Evolutionary conservation across 2,797 vertebrate genomes (phyloP).

Genomic region (Microtus californicus): DNA sequence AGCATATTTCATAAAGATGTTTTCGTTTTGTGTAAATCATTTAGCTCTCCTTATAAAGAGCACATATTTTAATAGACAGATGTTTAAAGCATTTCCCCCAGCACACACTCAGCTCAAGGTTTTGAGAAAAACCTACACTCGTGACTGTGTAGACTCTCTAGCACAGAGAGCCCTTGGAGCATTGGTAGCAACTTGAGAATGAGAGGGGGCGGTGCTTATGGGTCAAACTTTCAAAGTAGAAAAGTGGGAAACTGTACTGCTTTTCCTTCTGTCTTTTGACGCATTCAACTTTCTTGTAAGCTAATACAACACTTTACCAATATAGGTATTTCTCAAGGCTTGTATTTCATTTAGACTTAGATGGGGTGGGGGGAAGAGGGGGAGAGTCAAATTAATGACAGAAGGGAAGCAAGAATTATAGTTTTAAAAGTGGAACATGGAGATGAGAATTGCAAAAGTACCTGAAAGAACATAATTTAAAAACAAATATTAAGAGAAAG

Average conservation of each 20-base stretch:
- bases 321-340: slow-evolving; percentile 58
- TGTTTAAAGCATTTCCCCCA: neutral
- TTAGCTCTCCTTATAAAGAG: slow-evolving; percentile 50
- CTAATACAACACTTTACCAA: slow-evolving; percentile 84
- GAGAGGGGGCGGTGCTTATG: neutral
- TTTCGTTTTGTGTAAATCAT: slow-evolving; percentile 13
- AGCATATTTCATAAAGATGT: slow-evolving; percentile 25
- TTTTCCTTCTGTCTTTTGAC: slow-evolving; percentile 77
- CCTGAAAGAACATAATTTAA: slow-evolving; percentile 72
- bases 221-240: slow-evolving; percentile 17
- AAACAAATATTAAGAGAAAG: slow-evolving; percentile 85
- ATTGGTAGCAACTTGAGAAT: neutral
- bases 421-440: slow-evolving; percentile 74
- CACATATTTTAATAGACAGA: slow-evolving; percentile 22
- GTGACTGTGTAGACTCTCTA: neutral
- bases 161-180: neutral
- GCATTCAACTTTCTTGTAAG: slow-evolving; percentile 81
- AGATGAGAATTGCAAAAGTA: slow-evolving; percentile 75
- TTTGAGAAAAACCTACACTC: neutral
- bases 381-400: slow-evolving; percentile 64
- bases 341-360: slow-evolving; percentile 82
- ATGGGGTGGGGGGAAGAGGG: slow-evolving; percentile 69
- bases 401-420: slow-evolving; percentile 72
- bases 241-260: slow-evolving; percentile 21
- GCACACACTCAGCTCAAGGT: neutral